phyloP scores from a whole-genome alignment of 2,888 invertebrate genomes.

The Sinodicranocentrus sp. region DNA sequence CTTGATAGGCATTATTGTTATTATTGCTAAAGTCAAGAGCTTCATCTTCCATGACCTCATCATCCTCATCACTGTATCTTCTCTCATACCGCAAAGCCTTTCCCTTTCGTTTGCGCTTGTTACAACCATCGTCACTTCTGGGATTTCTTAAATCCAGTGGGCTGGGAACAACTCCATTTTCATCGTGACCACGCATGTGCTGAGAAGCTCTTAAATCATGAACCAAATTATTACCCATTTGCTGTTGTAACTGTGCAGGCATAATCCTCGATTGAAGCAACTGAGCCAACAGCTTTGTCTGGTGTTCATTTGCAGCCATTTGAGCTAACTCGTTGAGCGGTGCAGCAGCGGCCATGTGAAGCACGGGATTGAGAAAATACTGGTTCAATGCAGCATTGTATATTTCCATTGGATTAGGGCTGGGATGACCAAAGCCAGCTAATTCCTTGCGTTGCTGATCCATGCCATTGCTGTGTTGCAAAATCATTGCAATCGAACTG shows the following conservation, averaged over 20 bases:
- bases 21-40: conserved; percentile 78
- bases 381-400: conserved; percentile 74
- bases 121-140: conserved; percentile 78
- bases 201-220: conserved; percentile 13
- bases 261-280: conserved; percentile 36
- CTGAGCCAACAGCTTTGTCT: conserved; percentile 45
- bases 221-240: background rate
- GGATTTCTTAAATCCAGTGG: conserved; percentile 67
- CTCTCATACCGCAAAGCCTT: conserved; percentile 89
- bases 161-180: conserved; percentile 29
- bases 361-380: conserved; percentile 73
- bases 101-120: conserved; percentile 89
- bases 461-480: conserved; percentile 31
- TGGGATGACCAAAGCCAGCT: background rate
- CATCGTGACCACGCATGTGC: background rate
- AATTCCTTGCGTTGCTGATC: conserved; percentile 22
- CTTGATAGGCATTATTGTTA: conserved; percentile 64
- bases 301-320: conserved; percentile 68
- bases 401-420: conserved; percentile 64
- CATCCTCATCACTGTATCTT: conserved; percentile 77
- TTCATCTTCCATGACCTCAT: conserved; percentile 79
- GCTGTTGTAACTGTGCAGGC: conserved; percentile 35
- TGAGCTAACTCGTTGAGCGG: conserved; percentile 44
- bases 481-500: conserved; percentile 49
- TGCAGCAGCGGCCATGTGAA: conserved; percentile 28